A percentile compares a stretch with the other conserved stretches of the same genome.
These are phyloP conservation scores for Idris sp. DNA, from an alignment of 1,140 invertebrate genomes.

Conservation along the genomic window DNA sequence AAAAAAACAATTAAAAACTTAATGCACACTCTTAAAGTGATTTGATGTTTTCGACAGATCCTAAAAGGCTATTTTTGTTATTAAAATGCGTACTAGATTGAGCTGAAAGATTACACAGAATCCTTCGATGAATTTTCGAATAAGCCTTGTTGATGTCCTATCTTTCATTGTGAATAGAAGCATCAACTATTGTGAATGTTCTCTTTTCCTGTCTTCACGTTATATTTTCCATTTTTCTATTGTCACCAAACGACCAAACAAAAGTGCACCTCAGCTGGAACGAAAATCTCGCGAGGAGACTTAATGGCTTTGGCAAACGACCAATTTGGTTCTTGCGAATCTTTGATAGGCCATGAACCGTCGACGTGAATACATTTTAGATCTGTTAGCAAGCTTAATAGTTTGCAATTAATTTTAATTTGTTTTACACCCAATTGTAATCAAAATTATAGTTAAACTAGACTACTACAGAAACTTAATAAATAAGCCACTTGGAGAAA, in stretches of 20 bases:
- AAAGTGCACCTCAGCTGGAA: conserved; percentile 67
- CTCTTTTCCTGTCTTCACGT: conserved; percentile 44
- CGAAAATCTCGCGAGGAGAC: conserved; percentile 66
- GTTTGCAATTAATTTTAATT: conserved; percentile 50
- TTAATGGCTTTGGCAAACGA: conserved; percentile 71
- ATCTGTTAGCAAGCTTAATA: conserved; percentile 41
- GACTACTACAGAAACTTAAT: no score
- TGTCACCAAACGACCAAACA: conserved; percentile 72
- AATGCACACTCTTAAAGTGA: no score
- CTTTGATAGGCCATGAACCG: conserved; percentile 49
- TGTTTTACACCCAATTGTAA: no score
- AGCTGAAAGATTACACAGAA: conserved; percentile 59
- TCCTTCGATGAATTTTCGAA: conserved; percentile 59
- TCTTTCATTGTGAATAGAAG: conserved; percentile 55
- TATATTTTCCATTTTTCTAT: conserved; percentile 71
- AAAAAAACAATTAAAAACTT: no score
- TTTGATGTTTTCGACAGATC: conserved; percentile 37
- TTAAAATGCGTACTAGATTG: conserved; percentile 55
- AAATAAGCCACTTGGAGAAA: no score
- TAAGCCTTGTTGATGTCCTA: conserved; percentile 58
- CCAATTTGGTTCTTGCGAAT: conserved; percentile 68
- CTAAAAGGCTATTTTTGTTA: conserved; percentile 19
- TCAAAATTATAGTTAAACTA: no score
- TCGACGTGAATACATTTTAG: conserved; percentile 50
- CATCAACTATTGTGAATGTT: conserved; percentile 56